These are phyloP conservation scores for Macropus fuliginosus DNA, from an alignment of 2,797 vertebrate species.

Conservation along the genomic window DNA sequence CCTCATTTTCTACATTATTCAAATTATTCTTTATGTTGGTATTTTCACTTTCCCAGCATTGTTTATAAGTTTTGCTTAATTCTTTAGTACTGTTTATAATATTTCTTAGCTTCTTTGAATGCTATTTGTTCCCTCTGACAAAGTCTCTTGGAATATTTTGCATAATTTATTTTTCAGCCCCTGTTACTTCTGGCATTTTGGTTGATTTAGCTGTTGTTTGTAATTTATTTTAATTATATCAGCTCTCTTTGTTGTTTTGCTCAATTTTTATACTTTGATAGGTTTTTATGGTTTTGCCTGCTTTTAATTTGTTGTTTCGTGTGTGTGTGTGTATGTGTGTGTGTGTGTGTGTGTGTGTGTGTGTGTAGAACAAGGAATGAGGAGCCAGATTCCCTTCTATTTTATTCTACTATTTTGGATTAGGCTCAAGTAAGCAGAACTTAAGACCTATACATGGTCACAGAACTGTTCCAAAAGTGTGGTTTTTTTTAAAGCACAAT, in stretches of 20 bases:
- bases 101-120: neutral
- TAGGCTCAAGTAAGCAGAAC: neutral
- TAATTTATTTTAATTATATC: neutral
- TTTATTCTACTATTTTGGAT: neutral
- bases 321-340: no score
- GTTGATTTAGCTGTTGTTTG: neutral
- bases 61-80: neutral
- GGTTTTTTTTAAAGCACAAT: neutral
- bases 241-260: neutral
- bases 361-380: neutral
- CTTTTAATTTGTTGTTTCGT: neutral
- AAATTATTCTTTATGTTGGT: neutral
- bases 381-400: neutral
- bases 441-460: neutral
- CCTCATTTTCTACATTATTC: neutral
- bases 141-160: neutral
- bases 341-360: no score
- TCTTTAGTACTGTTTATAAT: neutral
- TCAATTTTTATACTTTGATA: neutral
- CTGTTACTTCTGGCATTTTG: neutral
- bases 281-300: neutral
- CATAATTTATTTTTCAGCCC: neutral
- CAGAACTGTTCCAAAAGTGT: neutral
- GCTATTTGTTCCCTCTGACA: neutral
- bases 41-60: neutral